phyloP scores from a whole-genome alignment of 2,113 vertebrate genomes.

The Pelecanus crispus region DNA sequence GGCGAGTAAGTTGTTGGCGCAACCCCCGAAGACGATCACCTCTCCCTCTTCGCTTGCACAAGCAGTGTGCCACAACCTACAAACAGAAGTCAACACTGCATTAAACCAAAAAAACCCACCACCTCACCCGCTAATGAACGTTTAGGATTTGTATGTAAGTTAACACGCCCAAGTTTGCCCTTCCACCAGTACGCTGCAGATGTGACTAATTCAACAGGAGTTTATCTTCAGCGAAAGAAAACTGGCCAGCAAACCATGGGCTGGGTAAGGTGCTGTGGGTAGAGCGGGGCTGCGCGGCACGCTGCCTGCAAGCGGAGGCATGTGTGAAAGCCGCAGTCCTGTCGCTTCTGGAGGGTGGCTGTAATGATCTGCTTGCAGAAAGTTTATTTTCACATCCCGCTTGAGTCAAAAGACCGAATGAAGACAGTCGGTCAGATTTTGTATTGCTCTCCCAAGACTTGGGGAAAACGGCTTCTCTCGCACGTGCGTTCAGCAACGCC shows the following conservation, averaged over 20 bases:
- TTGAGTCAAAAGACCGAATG: neutral
- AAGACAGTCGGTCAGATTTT: no score
- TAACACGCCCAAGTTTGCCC: neutral
- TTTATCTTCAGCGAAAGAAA: neutral
- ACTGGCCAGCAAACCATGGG: accelerated
- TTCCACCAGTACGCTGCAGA: accelerated
- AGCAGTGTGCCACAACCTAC: slow-evolving; percentile 94
- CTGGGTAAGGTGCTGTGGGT: accelerated
- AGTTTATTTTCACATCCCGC: no score
- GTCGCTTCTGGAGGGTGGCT: no score
- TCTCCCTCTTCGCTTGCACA: slow-evolving; percentile 91
- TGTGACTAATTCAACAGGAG: accelerated
- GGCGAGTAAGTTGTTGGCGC: slow-evolving; percentile 92
- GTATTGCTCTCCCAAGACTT: no score
- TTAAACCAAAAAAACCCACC: neutral
- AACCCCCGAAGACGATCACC: slow-evolving; percentile 96
- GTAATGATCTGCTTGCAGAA: no score
- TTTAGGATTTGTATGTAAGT: neutral
- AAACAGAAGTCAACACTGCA: neutral
- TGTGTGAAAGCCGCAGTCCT: neutral
- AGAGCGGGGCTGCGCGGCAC: neutral
- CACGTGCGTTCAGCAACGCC: neutral
- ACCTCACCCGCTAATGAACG: accelerated
- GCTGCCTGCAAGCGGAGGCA: neutral
- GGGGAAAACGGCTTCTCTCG: neutral